Evolutionary conservation across 2,113 vertebrate species (phyloP).

Genomic region (Dryoscopus gambensis): DNA sequence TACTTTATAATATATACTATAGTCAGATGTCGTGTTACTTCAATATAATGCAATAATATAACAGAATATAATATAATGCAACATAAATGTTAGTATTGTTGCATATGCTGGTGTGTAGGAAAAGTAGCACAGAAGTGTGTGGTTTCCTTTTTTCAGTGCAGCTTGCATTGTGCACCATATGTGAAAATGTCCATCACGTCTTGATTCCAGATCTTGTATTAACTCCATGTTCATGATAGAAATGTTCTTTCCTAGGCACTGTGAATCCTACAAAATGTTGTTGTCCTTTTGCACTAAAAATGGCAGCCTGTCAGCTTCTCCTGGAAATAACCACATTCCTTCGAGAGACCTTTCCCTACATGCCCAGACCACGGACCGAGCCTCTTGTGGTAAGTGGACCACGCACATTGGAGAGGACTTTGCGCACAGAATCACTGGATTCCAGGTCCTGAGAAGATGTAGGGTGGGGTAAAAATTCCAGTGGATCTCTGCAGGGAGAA

Average conservation of each 20-base stretch:
- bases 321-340: slow-evolving; percentile 97
- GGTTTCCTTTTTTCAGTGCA: neutral
- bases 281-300: slow-evolving; percentile 97
- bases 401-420: accelerated
- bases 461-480: neutral
- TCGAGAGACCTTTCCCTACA: slow-evolving; percentile 93
- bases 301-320: slow-evolving; percentile 95
- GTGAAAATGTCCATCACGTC: slow-evolving; percentile 45
- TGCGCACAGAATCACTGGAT: neutral
- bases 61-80: neutral
- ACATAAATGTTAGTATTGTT: neutral
- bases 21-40: neutral
- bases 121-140: neutral
- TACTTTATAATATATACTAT: neutral
- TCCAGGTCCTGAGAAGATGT: neutral
- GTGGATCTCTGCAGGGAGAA: neutral
- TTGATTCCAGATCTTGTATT: neutral
- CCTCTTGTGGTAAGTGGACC: slow-evolving; percentile 86
- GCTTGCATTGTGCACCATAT: slow-evolving; percentile 5
- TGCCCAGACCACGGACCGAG: slow-evolving; percentile 90
- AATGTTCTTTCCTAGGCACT: slow-evolving; percentile 79
- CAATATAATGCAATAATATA: neutral
- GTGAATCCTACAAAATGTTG: slow-evolving; percentile 97
- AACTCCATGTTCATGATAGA: neutral
- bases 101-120: neutral